Base-by-base conservation (phyloP, 2,888 invertebrate species). In the Tetragnatha montana region DNA sequence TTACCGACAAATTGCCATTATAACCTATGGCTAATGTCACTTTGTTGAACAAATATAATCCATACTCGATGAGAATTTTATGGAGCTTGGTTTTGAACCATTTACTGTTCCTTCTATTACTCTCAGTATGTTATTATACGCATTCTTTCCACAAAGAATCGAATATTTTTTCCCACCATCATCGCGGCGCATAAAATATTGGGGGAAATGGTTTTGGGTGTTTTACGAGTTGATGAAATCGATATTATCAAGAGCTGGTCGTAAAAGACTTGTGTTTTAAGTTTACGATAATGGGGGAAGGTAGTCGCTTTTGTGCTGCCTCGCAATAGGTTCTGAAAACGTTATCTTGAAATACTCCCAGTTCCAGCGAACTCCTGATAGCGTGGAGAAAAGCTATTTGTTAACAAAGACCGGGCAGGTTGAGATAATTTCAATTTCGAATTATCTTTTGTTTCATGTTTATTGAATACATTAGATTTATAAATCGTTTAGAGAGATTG, bases 11-110 rank as follows among this genome's bases (percentile, higher is more conserved):
- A 80, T 80, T 76, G 50, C 60, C 60, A 60, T 60, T 17, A 60
- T 60, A 60, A 60, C 50, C 50, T 50, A 76, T 76, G 50, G 76
- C 50, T 76, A 76, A 76, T 76, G 76, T 76, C 76, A 76, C 50
- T 76, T 76, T 49, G 50, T 50, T 50, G 19, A 10, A 14, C 47
- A 47, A 76, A 76, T 75, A 50, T 21, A 76, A 76, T 76, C 76
- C 50, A 19, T 76, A 50, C 19, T 76, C 76, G 50, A 76, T 76
- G 49, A 10, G n/a, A 76, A 76, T 76, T 76, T 76, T 19, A 76
- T 76, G 50, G 50, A 49, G 19, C 17, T 17, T 17, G 60, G 4
- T 17, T 60, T 60, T 17, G 60, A 60, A 60, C 12, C 60, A 60
- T 60, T 60, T 60, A 60, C 60, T 60, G 17, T 12, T 10, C 17